phyloP scores from a whole-genome alignment of 2,888 invertebrate species.

The Drepanosiphum platanoidis region DNA sequence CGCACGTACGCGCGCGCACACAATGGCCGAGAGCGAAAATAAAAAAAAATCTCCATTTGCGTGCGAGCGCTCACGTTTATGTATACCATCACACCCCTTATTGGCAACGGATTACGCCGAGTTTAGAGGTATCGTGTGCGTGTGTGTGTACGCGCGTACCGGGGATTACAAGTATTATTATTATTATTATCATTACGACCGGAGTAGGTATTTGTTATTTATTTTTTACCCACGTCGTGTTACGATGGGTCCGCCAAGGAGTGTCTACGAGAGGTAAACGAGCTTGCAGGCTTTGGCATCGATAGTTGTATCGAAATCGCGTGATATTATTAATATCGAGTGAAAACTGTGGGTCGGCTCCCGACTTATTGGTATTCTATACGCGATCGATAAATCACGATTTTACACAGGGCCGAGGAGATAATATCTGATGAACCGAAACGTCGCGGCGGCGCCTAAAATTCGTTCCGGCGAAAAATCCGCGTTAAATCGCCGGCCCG shows the following conservation, averaged over 20 bases:
- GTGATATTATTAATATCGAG: no score
- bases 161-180: conserved; percentile 43
- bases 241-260: no score
- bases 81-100: conserved; percentile 13
- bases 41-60: not conserved
- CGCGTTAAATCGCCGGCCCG: not conserved
- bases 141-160: not conserved
- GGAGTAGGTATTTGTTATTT: not conserved
- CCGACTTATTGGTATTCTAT: no score
- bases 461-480: not conserved
- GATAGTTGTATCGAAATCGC: no score
- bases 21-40: conserved; percentile 31
- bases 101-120: conserved; percentile 41
- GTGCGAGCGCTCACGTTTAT: not conserved
- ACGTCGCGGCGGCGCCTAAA: no score
- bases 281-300: no score
- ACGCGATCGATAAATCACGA: no score
- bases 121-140: not conserved
- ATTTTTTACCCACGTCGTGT: conserved; percentile 8
- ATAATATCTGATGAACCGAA: no score
- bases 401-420: no score
- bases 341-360: no score
- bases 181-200: conserved; percentile 20
- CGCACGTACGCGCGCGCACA: not conserved
- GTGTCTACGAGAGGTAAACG: not conserved